Evolutionary conservation across 2,113 vertebrate species (phyloP), one percentile per base, ranked within the genome.

Genomic region (Erpornis zantholeuca): DNA sequence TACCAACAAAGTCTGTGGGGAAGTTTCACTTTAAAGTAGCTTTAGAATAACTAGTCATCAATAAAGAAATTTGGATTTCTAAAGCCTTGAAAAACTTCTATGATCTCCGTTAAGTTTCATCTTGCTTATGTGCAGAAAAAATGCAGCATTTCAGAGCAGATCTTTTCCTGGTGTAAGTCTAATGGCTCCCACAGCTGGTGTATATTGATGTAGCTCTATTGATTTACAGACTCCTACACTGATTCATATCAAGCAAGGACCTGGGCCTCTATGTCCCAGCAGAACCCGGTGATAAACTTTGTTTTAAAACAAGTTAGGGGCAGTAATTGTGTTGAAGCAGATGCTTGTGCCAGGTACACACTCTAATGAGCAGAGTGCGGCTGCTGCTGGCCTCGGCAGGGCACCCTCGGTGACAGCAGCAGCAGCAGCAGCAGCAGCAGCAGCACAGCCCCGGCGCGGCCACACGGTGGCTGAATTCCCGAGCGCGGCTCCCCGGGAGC

Each of bases 381-480:
- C 31, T 15, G 52, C 40, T 24, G 12, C 40, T n/a, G 50, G 42
- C 16, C 40, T 21, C 27, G 22, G 72, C 61, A 45, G 91, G 50
- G 44, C 25, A 27, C 75, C 63, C 29, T 83, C 86, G 11, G 36
- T 19, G 18, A 5, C 44, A 44, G 44, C 9, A 5, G 21, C 38
- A 29, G 44, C 1, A 25, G 23, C 35, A 36, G 25, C 33, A 28
- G 49, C 0, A 56, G 79, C 68, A 33, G 86, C 86, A 12, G 36
- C 68, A 33, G 86, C 86, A 12, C n/a, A 12, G 86, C 59, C 21
- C 45, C 42, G 12, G 4, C 36, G 42, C 4, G 63, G 92, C 96
- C 96, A 93, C 96, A 85, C 92, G 95, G 91, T 83, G 96, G 96
- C 96, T 40, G 33, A 33, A 4, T 52, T 25, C 53, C 82, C 44